Base-by-base conservation (phyloP, 2,797 vertebrate species). In the Clarias fuscus region DNA sequence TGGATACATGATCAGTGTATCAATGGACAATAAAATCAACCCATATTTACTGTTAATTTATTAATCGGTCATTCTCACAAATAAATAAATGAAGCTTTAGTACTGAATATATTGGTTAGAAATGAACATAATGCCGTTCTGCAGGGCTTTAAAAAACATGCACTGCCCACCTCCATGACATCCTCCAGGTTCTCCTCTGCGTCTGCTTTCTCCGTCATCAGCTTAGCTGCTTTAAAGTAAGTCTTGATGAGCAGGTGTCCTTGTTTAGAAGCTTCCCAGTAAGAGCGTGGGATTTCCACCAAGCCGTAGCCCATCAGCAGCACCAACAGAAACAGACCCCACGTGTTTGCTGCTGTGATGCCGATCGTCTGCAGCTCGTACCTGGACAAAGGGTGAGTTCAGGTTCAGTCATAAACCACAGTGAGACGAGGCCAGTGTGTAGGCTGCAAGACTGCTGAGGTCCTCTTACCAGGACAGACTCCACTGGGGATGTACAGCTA, bases 121-220 rank as follows among this genome's bases (percentile, higher is more conserved):
- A 15, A 14, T 56, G 3, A 27, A 56, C 15, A 15, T 8, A 7
- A 58, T 58, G n/a, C 53, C 3, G 18, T n/a, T 43, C 30, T 13
- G 0, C 27, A 22, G 1, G 3, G 7, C 53, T 33, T 77, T 58
- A 27, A 8, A 59, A 53, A 82, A 20, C 22, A 65, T n/a, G 30
- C 18, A 65, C 56, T 72, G 7, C 76, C 43, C 90, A 97, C 98
- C 95, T 99, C 98, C 98, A 99, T 99, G 82, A 97, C 94, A 91
- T 99, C 98, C 92, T 99, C 98, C 89, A 99, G 95, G 92, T 97
- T 98, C 91, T 99, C 98, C 89, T 98, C 97, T 0, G 98, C 96
- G 78, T 99, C 98, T 0, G 98, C 98, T 93, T 98, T 99, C 94
- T 99, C 98, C 0, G 97, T 98, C 97, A 98, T 98, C 85, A 99